Evolutionary conservation across 2,888 invertebrate genomes (phyloP).

Genomic region (Timema podura): DNA sequence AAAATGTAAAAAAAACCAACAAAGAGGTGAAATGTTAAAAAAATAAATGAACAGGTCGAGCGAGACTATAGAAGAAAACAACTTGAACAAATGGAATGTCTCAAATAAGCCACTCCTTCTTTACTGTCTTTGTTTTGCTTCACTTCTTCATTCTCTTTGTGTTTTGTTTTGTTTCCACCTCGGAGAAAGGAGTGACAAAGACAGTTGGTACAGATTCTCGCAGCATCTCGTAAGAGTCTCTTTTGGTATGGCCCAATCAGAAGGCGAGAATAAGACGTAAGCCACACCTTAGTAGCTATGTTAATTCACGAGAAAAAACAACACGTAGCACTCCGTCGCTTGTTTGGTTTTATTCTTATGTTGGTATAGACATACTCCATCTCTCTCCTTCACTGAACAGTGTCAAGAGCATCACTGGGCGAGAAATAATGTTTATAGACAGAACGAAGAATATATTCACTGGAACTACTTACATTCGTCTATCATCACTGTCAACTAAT

Average conservation of each 20-base stretch:
- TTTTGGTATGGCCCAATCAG: slow-evolving; percentile 10
- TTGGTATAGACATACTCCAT: too few relatives aligned
- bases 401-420: too few relatives aligned
- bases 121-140: slow-evolving; percentile 10
- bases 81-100: slow-evolving; percentile 4
- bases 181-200: neutral
- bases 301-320: neutral
- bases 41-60: neutral
- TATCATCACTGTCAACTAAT: too few relatives aligned
- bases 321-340: neutral
- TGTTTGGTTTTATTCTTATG: neutral
- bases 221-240: slow-evolving; percentile 1
- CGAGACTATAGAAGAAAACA: neutral
- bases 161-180: neutral
- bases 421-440: too few relatives aligned
- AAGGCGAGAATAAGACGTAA: slow-evolving; percentile 11
- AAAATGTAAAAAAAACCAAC: neutral
- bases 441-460: too few relatives aligned
- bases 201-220: neutral
- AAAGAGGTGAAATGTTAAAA: slow-evolving; percentile 2
- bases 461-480: too few relatives aligned
- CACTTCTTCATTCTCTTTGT: slow-evolving; percentile 2
- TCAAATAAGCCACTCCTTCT: slow-evolving; percentile 15
- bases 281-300: slow-evolving; percentile 15
- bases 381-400: too few relatives aligned